phyloP scores from a whole-genome alignment of 1,140 invertebrate species.

The Oedothorax gibbosus region DNA sequence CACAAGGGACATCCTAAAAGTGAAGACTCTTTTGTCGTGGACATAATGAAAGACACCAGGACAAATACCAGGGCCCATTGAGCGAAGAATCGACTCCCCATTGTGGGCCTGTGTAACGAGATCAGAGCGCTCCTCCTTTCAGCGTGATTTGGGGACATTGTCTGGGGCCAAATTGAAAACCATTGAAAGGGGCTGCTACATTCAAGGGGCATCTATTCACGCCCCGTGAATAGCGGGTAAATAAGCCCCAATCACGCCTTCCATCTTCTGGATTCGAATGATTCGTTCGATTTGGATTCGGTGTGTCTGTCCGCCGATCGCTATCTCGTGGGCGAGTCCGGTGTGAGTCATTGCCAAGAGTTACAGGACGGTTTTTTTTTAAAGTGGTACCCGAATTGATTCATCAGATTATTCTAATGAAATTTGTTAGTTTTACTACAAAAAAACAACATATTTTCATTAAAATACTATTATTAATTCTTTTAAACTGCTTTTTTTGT shows the following conservation, averaged over 20 bases:
- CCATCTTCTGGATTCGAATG: not conserved
- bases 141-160: conserved; percentile 56
- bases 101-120: conserved; percentile 57
- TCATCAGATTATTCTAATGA: no score
- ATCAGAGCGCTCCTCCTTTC: conserved; percentile 50
- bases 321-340: not conserved
- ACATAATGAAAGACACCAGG: conserved; percentile 58
- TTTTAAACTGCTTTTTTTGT: no score
- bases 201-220: conserved; percentile 18
- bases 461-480: no score
- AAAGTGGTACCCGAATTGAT: no score
- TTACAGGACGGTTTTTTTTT: no score
- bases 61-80: conserved; percentile 56
- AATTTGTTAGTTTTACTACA: no score
- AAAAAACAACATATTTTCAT: no score
- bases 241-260: conserved; percentile 46
- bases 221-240: conserved; percentile 52
- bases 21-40: conserved; percentile 16
- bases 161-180: conserved; percentile 59
- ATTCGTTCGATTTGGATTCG: not conserved
- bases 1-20: no score
- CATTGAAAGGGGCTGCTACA: conserved; percentile 39
- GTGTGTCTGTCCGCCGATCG: not conserved
- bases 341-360: conserved; percentile 3
- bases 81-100: conserved; percentile 49